These are phyloP conservation scores for Turdus rufiventris DNA, from an alignment of 2,113 vertebrate genomes.

Conservation along the genomic window DNA sequence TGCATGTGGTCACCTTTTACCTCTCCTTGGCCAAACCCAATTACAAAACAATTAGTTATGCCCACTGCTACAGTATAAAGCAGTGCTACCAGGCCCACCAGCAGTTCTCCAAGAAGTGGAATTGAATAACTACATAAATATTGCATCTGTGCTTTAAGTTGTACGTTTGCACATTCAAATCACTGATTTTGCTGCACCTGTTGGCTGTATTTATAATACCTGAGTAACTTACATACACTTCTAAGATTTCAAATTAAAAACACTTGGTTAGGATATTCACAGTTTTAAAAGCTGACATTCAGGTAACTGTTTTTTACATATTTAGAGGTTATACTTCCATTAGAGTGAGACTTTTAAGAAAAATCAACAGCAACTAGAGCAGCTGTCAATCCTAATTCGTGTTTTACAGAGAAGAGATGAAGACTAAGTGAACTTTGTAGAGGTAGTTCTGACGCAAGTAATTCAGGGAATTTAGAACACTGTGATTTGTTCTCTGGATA, in stretches of 20 bases:
- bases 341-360: not conserved
- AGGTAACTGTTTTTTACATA: not conserved
- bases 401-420: not conserved
- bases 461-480: not conserved
- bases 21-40: not conserved
- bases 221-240: not conserved
- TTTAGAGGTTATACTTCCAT: not conserved
- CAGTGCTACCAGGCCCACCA: not conserved
- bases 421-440: not conserved
- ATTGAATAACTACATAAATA: not conserved
- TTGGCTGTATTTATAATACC: not conserved
- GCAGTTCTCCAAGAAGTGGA: not conserved
- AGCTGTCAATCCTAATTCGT: not conserved
- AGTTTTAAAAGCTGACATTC: not conserved
- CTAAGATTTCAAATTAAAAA: not conserved
- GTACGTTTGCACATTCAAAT: not conserved
- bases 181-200: not conserved
- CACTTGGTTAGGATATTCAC: not conserved
- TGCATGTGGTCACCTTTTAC: not conserved
- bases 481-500: not conserved
- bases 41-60: not conserved
- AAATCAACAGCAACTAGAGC: not conserved
- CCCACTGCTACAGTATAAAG: not conserved
- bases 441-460: not conserved
- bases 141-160: not conserved